Evolutionary conservation across 2,888 invertebrate genomes (phyloP).

Genomic region (Gibbula magus): DNA sequence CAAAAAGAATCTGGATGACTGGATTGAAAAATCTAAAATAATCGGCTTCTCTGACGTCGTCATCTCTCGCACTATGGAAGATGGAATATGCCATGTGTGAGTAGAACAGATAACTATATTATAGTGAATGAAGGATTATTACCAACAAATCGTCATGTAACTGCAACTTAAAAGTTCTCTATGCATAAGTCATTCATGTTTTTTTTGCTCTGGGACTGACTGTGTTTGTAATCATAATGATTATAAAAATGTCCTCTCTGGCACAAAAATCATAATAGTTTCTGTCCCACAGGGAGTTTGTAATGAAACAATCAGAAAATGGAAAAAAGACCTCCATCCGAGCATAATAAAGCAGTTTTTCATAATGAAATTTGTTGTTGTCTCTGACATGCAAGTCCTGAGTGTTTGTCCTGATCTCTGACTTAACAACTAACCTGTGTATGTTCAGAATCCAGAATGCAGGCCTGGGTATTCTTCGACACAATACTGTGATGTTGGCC

Average conservation of each 20-base stretch:
- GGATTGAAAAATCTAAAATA: constrained; percentile 94
- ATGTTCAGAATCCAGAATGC: constrained; percentile 89
- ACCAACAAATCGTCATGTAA: too few species aligned
- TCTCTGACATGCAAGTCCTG: neutral
- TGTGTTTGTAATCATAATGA: too few species aligned
- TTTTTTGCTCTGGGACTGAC: too few species aligned
- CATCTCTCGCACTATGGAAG: constrained; percentile 86
- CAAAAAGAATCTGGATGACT: constrained; percentile 81
- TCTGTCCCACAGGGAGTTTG: too few species aligned
- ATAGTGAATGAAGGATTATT: too few species aligned
- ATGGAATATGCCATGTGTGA: constrained; percentile 92
- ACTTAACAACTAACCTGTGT: neutral
- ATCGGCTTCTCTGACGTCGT: constrained; percentile 97
- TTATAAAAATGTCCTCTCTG: too few species aligned
- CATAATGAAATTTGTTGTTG: neutral
- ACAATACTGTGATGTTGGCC: constrained; percentile 96
- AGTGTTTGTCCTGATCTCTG: neutral
- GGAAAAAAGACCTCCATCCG: neutral
- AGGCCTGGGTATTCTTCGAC: constrained; percentile 96
- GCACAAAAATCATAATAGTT: too few species aligned
- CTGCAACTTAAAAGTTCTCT: too few species aligned
- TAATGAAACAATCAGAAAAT: too few species aligned
- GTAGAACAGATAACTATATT: constrained; percentile 65
- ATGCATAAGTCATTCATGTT: too few species aligned
- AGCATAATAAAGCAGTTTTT: too few species aligned